A percentile compares a stretch with the other conserved stretches of the same genome.
Conservation (phyloP, 2,888 invertebrate genomes). For the Prenolepis imparis region DNA sequence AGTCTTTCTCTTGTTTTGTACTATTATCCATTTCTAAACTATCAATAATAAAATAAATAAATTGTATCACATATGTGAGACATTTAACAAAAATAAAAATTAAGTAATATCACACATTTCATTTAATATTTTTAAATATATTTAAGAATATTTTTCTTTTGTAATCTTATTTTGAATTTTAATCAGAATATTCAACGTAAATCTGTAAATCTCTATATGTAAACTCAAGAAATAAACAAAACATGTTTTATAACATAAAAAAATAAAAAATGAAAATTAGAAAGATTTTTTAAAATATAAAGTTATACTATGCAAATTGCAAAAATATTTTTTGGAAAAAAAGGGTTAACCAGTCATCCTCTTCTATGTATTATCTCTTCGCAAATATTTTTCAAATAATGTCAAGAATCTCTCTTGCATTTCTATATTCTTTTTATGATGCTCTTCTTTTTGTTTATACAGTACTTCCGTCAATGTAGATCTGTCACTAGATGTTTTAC, state of each 20-base stretch:
- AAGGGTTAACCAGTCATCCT: too few species aligned
- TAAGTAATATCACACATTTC: neutral
- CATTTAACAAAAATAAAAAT: neutral
- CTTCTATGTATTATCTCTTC: neutral
- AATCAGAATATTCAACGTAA: neutral
- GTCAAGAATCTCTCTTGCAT: neutral
- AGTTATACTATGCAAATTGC: neutral
- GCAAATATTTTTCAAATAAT: neutral
- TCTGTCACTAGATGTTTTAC: neutral
- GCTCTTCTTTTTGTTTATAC: neutral
- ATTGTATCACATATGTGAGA: too few species aligned
- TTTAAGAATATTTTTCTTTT: too few species aligned
- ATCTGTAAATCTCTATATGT: neutral
- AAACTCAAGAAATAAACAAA: neutral
- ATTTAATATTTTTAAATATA: too few species aligned
- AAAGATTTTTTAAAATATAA: neutral
- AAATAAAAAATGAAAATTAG: neutral
- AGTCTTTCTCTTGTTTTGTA: neutral
- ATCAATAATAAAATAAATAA: neutral
- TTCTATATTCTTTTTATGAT: neutral
- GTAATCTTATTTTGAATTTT: neutral
- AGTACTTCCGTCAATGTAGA: neutral
- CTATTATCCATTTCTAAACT: neutral
- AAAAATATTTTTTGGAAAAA: neutral
- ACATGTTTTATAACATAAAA: neutral